Conservation (phyloP, 1,140 invertebrate species). For the Cydia splendana region DNA sequence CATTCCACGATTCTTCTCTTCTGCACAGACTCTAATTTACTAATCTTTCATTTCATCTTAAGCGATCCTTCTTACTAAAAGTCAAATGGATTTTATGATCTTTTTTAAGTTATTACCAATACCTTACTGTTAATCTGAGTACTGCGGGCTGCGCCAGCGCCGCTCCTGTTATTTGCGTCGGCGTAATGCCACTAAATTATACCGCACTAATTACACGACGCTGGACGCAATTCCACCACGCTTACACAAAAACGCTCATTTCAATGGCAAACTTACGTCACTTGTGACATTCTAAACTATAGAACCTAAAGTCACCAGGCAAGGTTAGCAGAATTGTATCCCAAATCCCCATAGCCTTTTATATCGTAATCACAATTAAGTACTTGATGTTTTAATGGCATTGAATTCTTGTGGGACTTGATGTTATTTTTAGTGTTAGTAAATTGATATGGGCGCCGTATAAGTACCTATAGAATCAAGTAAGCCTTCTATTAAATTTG, state of each 20-base stretch:
- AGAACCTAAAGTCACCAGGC: not conserved
- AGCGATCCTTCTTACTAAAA: too few species aligned
- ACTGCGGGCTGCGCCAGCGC: conserved; percentile 47
- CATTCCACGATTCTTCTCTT: too few species aligned
- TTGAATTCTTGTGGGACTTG: not conserved
- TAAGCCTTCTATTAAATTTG: too few species aligned
- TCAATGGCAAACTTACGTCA: not conserved
- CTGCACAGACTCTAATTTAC: too few species aligned
- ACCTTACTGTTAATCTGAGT: not conserved
- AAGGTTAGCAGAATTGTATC: not conserved
- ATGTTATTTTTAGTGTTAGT: not conserved
- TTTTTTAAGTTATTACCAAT: too few species aligned
- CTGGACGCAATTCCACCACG: conserved; percentile 39
- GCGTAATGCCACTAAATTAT: conserved; percentile 73
- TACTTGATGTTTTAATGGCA: not conserved
- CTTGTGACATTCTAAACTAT: not conserved
- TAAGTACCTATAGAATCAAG: too few species aligned
- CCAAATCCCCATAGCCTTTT: not conserved
- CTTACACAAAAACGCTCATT: not conserved
- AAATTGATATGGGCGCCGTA: too few species aligned
- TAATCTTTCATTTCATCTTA: too few species aligned
- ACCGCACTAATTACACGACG: conserved; percentile 63
- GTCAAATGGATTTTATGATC: too few species aligned
- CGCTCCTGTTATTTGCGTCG: conserved; percentile 71
- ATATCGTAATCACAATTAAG: conserved; percentile 15